These are phyloP conservation scores for Bacillus rossius DNA, from an alignment of 1,140 invertebrate genomes.

Conservation along the genomic window DNA sequence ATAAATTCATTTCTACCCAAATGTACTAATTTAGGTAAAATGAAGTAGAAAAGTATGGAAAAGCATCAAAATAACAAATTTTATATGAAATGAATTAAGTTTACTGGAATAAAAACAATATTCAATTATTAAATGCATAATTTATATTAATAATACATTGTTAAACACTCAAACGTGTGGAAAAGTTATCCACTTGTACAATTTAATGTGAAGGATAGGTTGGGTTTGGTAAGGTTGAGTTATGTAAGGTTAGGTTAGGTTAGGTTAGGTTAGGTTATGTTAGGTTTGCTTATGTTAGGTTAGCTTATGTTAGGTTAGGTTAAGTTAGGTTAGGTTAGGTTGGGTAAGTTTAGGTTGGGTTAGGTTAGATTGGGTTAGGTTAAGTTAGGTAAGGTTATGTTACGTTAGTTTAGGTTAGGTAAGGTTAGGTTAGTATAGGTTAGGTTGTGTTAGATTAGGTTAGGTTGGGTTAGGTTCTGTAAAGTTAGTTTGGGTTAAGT, in stretches of 20 bases:
- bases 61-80: too few relatives aligned
- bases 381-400: conserved; percentile 7
- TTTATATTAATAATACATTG: too few relatives aligned
- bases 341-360: conserved; percentile 2
- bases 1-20: too few relatives aligned
- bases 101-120: too few relatives aligned
- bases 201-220: too few relatives aligned
- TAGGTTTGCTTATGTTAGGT: neutral
- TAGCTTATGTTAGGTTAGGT: neutral
- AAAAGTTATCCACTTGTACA: too few relatives aligned
- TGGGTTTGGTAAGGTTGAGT: neutral
- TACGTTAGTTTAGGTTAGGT: neutral
- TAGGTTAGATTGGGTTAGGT: neutral
- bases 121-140: too few relatives aligned
- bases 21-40: too few relatives aligned
- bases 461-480: neutral
- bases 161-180: too few relatives aligned
- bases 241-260: neutral
- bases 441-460: conserved; percentile 5
- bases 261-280: neutral
- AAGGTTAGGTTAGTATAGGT: neutral
- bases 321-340: neutral
- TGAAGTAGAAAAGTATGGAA: too few relatives aligned
- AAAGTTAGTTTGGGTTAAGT: neutral
- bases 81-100: too few relatives aligned